Conservation (phyloP, 2,888 invertebrate genomes). For the Brassicogethes aeneus region DNA sequence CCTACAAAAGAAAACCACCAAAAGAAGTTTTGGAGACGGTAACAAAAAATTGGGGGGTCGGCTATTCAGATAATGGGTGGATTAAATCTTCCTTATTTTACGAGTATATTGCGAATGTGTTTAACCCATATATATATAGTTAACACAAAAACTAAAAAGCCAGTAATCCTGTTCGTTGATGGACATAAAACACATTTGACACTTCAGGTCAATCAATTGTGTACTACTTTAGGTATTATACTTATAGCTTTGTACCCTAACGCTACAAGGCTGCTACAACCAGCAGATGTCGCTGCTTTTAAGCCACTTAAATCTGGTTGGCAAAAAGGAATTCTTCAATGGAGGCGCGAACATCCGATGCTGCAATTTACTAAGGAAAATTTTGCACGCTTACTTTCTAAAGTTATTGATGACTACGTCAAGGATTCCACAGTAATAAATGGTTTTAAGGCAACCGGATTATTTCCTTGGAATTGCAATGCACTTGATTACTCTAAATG, state of each 20-base stretch:
- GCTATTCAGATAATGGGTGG: conserved; percentile 20
- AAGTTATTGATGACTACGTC: too few species aligned
- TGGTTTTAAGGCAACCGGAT: too few species aligned
- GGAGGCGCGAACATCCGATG: conserved; percentile 18
- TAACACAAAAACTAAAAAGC: conserved; percentile 12
- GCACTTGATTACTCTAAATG: too few species aligned
- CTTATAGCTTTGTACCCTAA: conserved; percentile 25
- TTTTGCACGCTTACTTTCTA: conserved; percentile 20
- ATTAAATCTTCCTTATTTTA: conserved; percentile 21
- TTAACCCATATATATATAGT: conserved; percentile 9
- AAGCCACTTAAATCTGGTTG: conserved; percentile 20
- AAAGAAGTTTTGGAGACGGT: not conserved
- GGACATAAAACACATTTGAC: too few species aligned
- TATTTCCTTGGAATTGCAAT: too few species aligned
- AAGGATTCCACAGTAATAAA: too few species aligned
- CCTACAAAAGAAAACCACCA: not conserved
- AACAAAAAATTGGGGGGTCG: conserved; percentile 24
- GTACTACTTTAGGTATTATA: conserved; percentile 22
- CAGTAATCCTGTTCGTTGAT: conserved; percentile 18
- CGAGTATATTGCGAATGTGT: conserved; percentile 22
- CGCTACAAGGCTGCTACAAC: conserved; percentile 23
- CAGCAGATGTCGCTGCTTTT: conserved; percentile 23
- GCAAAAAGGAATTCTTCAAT: conserved; percentile 19
- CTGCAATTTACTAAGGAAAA: conserved; percentile 18
- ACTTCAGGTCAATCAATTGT: conserved; percentile 19